phyloP scores from a whole-genome alignment of 2,113 vertebrate genomes.

The Notiomystis cincta region DNA sequence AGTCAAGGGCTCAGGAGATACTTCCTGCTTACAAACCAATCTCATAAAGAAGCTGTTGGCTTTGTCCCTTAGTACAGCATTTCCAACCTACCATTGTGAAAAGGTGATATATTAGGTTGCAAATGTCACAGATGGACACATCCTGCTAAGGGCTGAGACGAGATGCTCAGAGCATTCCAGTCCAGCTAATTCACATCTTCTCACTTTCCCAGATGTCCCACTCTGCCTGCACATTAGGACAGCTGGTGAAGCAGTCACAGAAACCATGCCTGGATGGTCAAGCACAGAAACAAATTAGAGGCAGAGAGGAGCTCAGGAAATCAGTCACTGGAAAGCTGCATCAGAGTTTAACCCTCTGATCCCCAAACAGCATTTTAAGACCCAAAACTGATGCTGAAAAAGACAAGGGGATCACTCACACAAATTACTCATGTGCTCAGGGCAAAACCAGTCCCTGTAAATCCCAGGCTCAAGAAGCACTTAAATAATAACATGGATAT shows the following conservation, averaged over 20 bases:
- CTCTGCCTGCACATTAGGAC: not conserved
- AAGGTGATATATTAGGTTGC: not conserved
- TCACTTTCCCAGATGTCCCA: not conserved
- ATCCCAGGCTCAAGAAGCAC: not conserved
- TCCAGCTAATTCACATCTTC: not conserved
- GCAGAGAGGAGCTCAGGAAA: not conserved
- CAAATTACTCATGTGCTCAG: not conserved
- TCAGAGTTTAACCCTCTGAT: not conserved
- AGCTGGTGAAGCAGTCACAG: not conserved
- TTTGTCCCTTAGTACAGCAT: not conserved
- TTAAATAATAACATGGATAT: not conserved
- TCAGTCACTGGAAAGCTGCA: not conserved
- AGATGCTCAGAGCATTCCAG: not conserved
- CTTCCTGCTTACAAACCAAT: not conserved
- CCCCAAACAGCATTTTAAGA: not conserved
- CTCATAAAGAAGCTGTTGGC: not conserved
- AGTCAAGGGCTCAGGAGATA: not conserved
- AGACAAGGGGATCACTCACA: not conserved
- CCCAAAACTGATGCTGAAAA: not conserved
- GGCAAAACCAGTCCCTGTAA: not conserved
- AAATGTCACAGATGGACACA: not conserved
- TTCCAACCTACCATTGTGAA: not conserved
- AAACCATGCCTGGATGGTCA: not conserved
- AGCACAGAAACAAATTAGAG: not conserved
- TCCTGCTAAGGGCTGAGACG: not conserved